Conservation (phyloP, 2,888 invertebrate species). For the Osmoderma eremita region DNA sequence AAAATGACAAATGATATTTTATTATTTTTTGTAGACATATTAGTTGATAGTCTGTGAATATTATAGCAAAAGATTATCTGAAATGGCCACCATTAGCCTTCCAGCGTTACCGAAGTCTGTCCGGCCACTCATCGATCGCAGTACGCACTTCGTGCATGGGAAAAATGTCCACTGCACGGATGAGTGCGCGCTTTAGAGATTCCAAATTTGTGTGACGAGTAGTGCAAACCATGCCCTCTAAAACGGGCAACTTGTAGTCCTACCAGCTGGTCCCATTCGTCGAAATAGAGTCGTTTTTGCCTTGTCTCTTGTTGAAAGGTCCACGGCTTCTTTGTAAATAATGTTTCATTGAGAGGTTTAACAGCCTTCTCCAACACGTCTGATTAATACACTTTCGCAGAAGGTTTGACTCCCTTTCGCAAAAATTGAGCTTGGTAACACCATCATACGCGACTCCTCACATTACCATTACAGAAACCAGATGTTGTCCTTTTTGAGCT, state of each 20-base stretch:
- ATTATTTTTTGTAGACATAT: neutral
- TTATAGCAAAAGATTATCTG: neutral
- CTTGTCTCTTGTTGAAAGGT: neutral
- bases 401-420: neutral
- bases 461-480: neutral
- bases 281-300: neutral
- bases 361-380: neutral
- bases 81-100: neutral
- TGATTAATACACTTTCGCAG: neutral
- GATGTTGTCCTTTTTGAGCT: neutral
- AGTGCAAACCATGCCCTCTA: neutral
- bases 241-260: neutral
- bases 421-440: conserved; percentile 2
- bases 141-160: neutral
- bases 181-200: conserved; percentile 1
- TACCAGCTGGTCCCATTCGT: neutral
- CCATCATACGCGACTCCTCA: neutral
- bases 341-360: neutral
- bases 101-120: neutral
- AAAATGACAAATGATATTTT: neutral
- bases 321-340: neutral
- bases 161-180: neutral
- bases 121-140: neutral
- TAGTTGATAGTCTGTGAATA: neutral
- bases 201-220: neutral